A percentile compares a stretch with the other conserved stretches of the same genome.
Conservation (phyloP, 2,888 invertebrate species). For the Drosophila putrida region DNA sequence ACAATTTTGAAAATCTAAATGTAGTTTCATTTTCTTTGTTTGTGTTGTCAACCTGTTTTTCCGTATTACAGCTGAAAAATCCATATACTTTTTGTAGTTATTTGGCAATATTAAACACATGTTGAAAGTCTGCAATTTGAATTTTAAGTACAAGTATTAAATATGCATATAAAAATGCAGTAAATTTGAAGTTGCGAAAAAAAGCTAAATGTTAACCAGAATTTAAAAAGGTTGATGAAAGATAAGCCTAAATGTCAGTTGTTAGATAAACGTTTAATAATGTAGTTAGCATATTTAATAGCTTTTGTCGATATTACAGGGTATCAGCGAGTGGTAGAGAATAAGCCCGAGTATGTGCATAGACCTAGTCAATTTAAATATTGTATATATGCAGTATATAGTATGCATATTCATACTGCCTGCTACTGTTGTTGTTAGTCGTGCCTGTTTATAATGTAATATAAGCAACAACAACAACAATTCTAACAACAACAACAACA, state of each 20-base stretch:
- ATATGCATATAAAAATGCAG: too few relatives aligned
- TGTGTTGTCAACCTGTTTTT: not conserved
- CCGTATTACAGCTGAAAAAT: too few relatives aligned
- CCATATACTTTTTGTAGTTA: too few relatives aligned
- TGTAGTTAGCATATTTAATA: not conserved
- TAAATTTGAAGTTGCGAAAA: too few relatives aligned
- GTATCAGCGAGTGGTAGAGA: not conserved
- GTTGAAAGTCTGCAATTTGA: too few relatives aligned
- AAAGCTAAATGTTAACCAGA: too few relatives aligned
- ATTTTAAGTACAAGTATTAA: too few relatives aligned
- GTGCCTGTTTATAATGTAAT: slow-evolving; percentile 51
- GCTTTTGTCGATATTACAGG: not conserved
- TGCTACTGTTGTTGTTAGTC: slow-evolving; percentile 15
- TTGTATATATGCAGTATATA: not conserved
- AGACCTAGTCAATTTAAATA: slow-evolving; percentile 3
- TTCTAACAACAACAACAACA: slow-evolving; percentile 19
- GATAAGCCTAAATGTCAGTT: too few relatives aligned
- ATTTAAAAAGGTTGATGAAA: too few relatives aligned
- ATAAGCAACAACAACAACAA: slow-evolving; percentile 27
- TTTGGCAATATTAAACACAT: too few relatives aligned
- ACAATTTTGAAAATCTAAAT: not conserved
- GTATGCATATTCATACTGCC: slow-evolving; percentile 42
- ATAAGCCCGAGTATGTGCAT: not conserved
- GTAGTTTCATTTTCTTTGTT: not conserved
- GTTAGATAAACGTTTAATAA: too few relatives aligned